Evolutionary conservation across 2,797 vertebrate species (phyloP).

Genomic region (Rhincodon typus): DNA sequence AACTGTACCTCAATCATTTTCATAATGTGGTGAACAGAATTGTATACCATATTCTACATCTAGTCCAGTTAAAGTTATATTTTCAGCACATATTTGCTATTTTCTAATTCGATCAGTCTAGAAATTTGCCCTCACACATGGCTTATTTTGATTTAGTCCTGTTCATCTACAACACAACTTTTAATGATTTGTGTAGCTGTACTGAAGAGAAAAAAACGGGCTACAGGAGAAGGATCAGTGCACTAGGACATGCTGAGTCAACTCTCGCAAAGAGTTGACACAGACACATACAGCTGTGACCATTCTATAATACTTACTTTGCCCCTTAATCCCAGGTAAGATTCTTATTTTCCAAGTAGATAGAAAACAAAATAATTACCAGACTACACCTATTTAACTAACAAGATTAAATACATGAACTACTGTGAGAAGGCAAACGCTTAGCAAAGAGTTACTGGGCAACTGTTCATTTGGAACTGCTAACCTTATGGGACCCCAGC

Average conservation of each 20-base stretch:
- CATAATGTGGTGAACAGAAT: neutral
- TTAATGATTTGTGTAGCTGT: neutral
- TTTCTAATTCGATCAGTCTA: neutral
- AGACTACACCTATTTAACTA: neutral
- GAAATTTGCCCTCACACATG: neutral
- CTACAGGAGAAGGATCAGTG: too few relatives aligned
- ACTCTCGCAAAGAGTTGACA: neutral
- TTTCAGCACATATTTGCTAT: neutral
- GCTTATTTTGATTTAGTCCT: neutral
- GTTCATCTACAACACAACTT: neutral
- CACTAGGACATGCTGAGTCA: neutral
- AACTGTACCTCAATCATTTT: neutral
- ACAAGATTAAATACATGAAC: neutral
- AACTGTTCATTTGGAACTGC: neutral
- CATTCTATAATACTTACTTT: neutral
- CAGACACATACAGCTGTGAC: neutral
- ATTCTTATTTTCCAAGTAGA: neutral
- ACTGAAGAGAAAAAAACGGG: neutral
- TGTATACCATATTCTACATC: neutral
- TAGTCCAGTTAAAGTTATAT: neutral
- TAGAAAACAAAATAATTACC: neutral
- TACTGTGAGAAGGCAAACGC: neutral
- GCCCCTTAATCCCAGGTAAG: neutral
- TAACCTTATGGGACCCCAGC: neutral
- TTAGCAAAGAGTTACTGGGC: neutral